Evolutionary conservation across 2,797 vertebrate species (phyloP).

Genomic region (Anguilla obscura): DNA sequence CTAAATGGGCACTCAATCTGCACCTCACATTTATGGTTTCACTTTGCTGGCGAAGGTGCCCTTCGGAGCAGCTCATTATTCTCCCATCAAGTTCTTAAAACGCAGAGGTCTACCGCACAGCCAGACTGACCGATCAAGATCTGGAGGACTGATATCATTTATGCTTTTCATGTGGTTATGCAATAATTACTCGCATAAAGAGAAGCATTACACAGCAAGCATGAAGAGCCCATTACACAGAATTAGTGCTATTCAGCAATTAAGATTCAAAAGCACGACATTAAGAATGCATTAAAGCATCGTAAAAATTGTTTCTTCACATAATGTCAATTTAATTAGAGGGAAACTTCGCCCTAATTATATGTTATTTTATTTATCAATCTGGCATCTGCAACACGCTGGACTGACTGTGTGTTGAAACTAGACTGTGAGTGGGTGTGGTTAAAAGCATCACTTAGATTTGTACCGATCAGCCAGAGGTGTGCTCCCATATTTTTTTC

Average conservation of each 20-base stretch:
- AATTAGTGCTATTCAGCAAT: neutral
- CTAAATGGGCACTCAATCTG: neutral
- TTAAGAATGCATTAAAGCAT: neutral
- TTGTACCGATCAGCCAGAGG: neutral
- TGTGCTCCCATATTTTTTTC: neutral
- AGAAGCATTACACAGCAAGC: neutral
- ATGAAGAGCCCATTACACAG: neutral
- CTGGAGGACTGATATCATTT: neutral
- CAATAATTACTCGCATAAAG: neutral
- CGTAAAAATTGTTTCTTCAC: neutral
- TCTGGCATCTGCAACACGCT: neutral
- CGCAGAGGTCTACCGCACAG: neutral
- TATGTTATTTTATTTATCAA: neutral
- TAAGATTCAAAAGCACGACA: neutral
- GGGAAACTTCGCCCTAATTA: neutral
- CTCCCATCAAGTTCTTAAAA: neutral
- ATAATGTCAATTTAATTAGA: neutral
- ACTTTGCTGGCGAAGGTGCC: neutral
- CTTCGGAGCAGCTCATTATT: neutral
- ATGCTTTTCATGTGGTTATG: neutral
- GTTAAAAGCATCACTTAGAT: neutral
- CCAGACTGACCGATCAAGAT: neutral
- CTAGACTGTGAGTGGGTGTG: no score
- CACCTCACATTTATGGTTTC: neutral
- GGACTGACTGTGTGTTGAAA: neutral